Base-by-base conservation (phyloP, 2,113 vertebrate species). In the Psettodes erumei region DNA sequence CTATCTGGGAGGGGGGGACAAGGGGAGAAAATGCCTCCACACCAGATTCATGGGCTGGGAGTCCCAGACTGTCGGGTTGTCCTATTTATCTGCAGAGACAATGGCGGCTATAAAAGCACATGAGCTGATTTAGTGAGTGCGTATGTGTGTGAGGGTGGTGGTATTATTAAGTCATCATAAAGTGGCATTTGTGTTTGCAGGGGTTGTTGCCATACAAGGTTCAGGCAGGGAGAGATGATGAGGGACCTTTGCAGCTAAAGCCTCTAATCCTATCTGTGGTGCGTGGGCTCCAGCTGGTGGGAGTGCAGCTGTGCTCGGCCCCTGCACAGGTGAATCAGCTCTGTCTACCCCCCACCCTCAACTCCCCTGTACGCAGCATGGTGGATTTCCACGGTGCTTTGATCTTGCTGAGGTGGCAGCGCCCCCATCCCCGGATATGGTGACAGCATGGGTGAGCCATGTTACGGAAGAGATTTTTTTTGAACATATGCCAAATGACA, bases 211-310 rank as follows among this genome's bases (percentile, higher is more conserved):
- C 60, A 61, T 71, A 67, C 79, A 79, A 65, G 73, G 85, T 76
- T 85, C 71, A 58, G 83, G 69, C 56, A n/a, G n/a, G 4, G 75
- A 47, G 81, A 81, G 82, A 91, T 88, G 90, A 86, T 81, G 86
- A 88, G 79, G 87, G 86, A 84, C 88, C 87, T 90, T 88, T 83
- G 79, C 76, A 75, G 82, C 78, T 66, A 86, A 92, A 88, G 87
- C 88, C 72, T 79, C 78, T 91, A 92, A 93, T 92, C 91, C 88
- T 77, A 69, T 82, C 86, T 74, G 71, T 61, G 83, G 83, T 81
- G 76, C 38, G 42, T 32, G 75, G 81, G 75, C 76, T 88, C 85
- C 84, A 89, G 87, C 86, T 79, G 85, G 70, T 61, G 55, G 78
- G 82, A 67, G 83, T 64, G 77, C 85, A 87, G 85, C 84, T 84